phyloP scores from a whole-genome alignment of 2,797 vertebrate species.

The Babyrousa celebensis region DNA sequence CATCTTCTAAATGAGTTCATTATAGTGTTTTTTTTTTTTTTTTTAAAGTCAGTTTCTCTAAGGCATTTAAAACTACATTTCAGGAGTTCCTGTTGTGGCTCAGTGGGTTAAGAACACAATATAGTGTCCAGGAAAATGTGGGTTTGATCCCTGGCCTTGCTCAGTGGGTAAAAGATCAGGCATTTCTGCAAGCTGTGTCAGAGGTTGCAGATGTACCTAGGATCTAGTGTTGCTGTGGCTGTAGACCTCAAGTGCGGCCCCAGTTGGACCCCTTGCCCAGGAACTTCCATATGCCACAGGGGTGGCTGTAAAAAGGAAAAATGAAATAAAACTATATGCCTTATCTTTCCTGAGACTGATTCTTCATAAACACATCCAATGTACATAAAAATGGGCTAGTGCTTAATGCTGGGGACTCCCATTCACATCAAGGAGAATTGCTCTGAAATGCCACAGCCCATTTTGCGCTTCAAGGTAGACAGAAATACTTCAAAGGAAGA shows the following conservation, averaged over 20 bases:
- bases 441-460: neutral
- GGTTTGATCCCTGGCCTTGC: neutral
- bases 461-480: neutral
- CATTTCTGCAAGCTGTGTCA: too few relatives aligned
- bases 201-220: too few relatives aligned
- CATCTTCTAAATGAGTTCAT: neutral
- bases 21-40: neutral
- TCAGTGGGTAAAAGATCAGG: too few relatives aligned
- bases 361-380: neutral
- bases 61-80: neutral
- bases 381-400: neutral
- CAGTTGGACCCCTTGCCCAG: too few relatives aligned
- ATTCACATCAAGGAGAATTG: neutral
- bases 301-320: too few relatives aligned
- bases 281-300: too few relatives aligned
- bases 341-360: neutral
- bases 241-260: too few relatives aligned
- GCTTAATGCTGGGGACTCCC: neutral
- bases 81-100: neutral
- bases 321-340: too few relatives aligned
- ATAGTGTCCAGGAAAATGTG: too few relatives aligned
- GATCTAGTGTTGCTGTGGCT: too few relatives aligned
- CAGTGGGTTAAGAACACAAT: too few relatives aligned
- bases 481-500: neutral
- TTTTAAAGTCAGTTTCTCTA: neutral